Evolutionary conservation across 2,888 invertebrate species (phyloP), one percentile per base, ranked within the genome.

Genomic region (Ophion ventricosus): DNA sequence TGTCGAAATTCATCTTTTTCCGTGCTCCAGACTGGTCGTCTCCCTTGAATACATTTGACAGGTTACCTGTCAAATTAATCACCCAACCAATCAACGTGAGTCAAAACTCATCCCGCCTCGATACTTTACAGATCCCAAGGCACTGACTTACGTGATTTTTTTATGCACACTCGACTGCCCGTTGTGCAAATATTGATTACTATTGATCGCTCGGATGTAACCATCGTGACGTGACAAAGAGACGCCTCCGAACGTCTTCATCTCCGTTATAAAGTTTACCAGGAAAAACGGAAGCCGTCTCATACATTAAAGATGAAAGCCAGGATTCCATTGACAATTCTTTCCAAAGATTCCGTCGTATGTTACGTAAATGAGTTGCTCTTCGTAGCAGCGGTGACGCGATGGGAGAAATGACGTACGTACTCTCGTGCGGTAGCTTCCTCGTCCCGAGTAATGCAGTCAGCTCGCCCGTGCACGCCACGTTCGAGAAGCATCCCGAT

Each of bases 321-420:
- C n/a, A n/a, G 4, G 4, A 11, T 49, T 14, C 49, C 49, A 49
- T 85, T 88, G 90, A 91, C 90, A 90, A 91, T 91, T 90, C 90
- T 88, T 89, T 89, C 88, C 89, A 90, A 91, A 49, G 90, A 91
- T 91, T 91, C 90, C 91, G 90, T 91, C 91, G 49, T 67, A 92
- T 90, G 91, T 91, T 90, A 88, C 88, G 86, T 76, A 69, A 84
- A 83, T 84, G 67, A 63, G 49, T 80, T 49, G 26, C 23, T 20
- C 7, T 43, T 35, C 8, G 49, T 14, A 14, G 35, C 14, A 56
- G 29, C 20, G 23, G 5, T 23, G 54, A 29, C 54, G 10, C 40
- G 49, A 64, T 20, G 43, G 57, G 59, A 54, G 26, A 73, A 40
- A 61, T 69, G 66, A 63, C 49, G 59, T 20, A 54, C 66, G 26